phyloP scores from a whole-genome alignment of 2,888 invertebrate genomes.

The Lathronympha strigana region DNA sequence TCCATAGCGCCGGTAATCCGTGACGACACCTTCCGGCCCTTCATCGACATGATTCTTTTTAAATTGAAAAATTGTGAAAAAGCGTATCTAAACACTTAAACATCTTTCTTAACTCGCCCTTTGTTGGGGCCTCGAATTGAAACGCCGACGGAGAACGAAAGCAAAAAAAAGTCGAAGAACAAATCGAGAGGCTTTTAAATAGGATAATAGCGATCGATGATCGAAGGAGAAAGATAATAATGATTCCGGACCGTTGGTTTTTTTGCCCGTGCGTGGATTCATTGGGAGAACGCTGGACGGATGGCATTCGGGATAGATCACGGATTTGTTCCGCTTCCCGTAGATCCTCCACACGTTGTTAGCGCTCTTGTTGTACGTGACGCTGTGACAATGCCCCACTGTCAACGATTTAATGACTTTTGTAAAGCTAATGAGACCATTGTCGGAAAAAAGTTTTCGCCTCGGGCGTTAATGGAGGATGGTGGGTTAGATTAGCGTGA shows the following conservation, averaged over 20 bases:
- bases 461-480: slow-evolving; percentile 67
- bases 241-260: slow-evolving; percentile 76
- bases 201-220: slow-evolving; percentile 83
- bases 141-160: slow-evolving; percentile 76
- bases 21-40: slow-evolving; percentile 83
- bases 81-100: slow-evolving; percentile 83
- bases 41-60: slow-evolving; percentile 77
- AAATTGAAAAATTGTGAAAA: slow-evolving; percentile 82
- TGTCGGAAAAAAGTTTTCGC: slow-evolving; percentile 67
- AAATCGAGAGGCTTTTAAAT: slow-evolving; percentile 83
- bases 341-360: slow-evolving; percentile 81
- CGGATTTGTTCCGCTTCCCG: slow-evolving; percentile 80
- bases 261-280: slow-evolving; percentile 69
- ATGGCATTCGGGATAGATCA: slow-evolving; percentile 73
- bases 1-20: slow-evolving; percentile 76
- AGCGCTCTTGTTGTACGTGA: slow-evolving; percentile 78
- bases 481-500: slow-evolving; percentile 67
- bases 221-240: slow-evolving; percentile 82
- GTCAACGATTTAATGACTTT: slow-evolving; percentile 76
- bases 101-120: slow-evolving; percentile 81
- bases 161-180: slow-evolving; percentile 73
- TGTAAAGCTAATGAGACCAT: slow-evolving; percentile 78
- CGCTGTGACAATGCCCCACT: slow-evolving; percentile 68
- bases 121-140: slow-evolving; percentile 78
- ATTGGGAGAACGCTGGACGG: slow-evolving; percentile 69